Evolutionary conservation across 2,113 vertebrate genomes (phyloP).

Genomic region (Nothobranchius furzeri): DNA sequence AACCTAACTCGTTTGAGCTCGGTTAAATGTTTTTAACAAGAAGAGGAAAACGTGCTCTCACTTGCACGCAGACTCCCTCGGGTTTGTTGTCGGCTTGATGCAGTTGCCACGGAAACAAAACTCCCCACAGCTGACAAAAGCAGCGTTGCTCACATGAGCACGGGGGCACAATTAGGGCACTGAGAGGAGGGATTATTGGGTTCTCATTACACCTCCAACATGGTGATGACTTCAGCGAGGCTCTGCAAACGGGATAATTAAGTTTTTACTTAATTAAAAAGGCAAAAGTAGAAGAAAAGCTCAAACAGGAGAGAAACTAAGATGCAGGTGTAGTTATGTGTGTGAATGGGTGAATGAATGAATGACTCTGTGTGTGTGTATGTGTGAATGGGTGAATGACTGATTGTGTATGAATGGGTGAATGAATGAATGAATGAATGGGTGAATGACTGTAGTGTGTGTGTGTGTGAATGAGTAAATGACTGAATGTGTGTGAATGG

Average conservation of each 20-base stretch:
- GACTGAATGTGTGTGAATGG: no score
- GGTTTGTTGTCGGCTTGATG: not conserved
- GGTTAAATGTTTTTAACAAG: not conserved
- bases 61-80: not conserved
- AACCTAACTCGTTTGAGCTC: no score
- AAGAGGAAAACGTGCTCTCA: not conserved
- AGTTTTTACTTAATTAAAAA: no score
- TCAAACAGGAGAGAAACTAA: not conserved
- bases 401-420: no score
- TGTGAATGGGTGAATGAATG: no score
- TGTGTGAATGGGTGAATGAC: no score
- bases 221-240: not conserved
- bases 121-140: conserved; percentile 17
- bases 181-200: conserved; percentile 1
- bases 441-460: no score
- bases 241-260: not conserved
- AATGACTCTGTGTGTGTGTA: no score
- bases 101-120: conserved; percentile 31
- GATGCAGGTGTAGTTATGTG: no score
- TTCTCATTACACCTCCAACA: conserved; percentile 3
- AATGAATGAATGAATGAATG: no score
- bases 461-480: no score
- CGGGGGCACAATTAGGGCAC: not conserved
- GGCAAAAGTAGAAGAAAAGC: no score
- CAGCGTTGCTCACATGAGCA: not conserved